Conservation (phyloP, 64 coral and sea anemone species). For the Montipora capricornis region DNA sequence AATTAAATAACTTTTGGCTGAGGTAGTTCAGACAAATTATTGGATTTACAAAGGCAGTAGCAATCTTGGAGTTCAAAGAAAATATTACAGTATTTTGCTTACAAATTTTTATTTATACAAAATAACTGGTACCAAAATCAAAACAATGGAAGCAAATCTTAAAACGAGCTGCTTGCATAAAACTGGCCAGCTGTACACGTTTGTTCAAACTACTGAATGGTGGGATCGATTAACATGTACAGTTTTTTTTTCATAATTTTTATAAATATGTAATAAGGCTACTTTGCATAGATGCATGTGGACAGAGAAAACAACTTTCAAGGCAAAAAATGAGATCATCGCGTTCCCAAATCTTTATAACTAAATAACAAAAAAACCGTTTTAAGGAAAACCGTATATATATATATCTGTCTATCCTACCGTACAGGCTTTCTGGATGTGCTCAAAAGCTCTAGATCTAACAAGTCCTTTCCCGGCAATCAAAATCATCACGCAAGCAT, state of each 20-base stretch:
- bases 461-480: too few relatives aligned
- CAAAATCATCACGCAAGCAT: background rate
- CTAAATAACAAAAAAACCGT: background rate
- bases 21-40: too few relatives aligned
- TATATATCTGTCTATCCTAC: background rate
- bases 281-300: background rate
- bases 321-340: constrained; percentile 22
- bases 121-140: background rate
- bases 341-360: background rate
- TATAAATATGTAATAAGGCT: background rate
- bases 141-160: background rate
- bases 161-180: background rate
- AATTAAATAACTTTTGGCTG: too few relatives aligned
- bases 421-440: too few relatives aligned
- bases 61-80: too few relatives aligned
- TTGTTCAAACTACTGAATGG: background rate
- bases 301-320: background rate
- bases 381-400: background rate
- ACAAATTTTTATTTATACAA: background rate
- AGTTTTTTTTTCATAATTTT: background rate
- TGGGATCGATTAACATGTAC: background rate
- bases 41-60: too few relatives aligned
- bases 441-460: too few relatives aligned
- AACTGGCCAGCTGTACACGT: background rate
- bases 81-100: background rate